phyloP scores from a whole-genome alignment of 1,140 invertebrate species.

The Lepeophtheirus salmonis region DNA sequence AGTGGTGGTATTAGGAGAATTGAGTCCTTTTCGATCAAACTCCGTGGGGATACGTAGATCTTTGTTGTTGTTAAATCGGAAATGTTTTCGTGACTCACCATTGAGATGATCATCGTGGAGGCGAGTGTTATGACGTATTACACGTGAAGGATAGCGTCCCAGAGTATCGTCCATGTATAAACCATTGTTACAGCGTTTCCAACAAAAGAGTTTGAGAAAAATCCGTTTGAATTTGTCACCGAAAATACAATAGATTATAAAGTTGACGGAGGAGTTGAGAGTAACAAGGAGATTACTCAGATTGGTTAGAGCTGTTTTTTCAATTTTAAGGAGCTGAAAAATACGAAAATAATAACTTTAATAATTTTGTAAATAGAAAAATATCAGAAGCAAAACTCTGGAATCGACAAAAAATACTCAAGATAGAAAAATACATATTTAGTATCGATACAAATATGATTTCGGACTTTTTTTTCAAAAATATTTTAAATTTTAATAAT shows the following conservation, averaged over 20 bases:
- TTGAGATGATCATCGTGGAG: no score
- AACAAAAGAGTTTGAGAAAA: slow-evolving; percentile 65
- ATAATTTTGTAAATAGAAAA: slow-evolving; percentile 19
- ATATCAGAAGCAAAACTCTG: slow-evolving; percentile 20
- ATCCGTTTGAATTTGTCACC: slow-evolving; percentile 85
- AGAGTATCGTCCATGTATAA: slow-evolving; percentile 14
- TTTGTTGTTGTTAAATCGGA: not conserved
- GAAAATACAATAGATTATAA: slow-evolving; percentile 90
- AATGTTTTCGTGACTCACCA: not conserved
- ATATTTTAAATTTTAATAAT: no score
- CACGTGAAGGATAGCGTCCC: not conserved
- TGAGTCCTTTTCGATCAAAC: not conserved
- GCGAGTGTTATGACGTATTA: not conserved
- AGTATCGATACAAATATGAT: no score
- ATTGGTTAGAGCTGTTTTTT: slow-evolving; percentile 22
- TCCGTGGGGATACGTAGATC: not conserved
- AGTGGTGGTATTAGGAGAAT: no score
- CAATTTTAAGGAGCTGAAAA: slow-evolving; percentile 16
- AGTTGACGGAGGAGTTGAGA: slow-evolving; percentile 90
- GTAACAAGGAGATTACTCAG: slow-evolving; percentile 72
- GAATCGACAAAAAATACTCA: no score
- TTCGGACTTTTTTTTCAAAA: no score
- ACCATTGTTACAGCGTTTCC: not conserved
- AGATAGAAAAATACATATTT: no score
- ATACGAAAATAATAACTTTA: slow-evolving; percentile 3